These are phyloP conservation scores for Anthonomus grandis DNA, from an alignment of 1,140 invertebrate genomes.

Conservation along the genomic window DNA sequence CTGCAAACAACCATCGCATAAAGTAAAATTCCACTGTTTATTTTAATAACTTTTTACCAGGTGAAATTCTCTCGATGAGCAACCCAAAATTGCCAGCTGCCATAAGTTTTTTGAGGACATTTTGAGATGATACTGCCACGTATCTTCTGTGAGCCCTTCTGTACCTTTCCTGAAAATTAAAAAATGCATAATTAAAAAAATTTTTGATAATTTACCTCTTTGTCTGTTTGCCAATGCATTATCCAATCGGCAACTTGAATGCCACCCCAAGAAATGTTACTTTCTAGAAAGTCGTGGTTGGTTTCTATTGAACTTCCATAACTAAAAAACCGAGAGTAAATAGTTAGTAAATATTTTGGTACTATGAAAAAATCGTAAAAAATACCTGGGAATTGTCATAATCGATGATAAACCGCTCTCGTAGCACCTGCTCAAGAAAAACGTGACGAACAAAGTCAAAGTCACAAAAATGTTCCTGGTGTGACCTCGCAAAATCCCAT, in stretches of 20 bases:
- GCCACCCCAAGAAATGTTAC: conserved; percentile 8
- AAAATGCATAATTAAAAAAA: neutral
- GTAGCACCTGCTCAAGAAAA: conserved; percentile 5
- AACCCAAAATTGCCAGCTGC: conserved; percentile 1
- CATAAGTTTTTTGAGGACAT: neutral
- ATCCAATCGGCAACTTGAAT: conserved; percentile 7
- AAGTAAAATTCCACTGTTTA: neutral
- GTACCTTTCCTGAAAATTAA: neutral
- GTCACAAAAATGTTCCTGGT: neutral
- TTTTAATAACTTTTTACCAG: neutral
- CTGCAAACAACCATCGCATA: neutral
- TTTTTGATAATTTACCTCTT: neutral
- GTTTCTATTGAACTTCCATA: conserved; percentile 9
- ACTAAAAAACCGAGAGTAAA: too few relatives aligned
- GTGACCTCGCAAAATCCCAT: neutral
- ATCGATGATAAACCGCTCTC: conserved; percentile 12
- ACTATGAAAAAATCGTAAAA: too few relatives aligned
- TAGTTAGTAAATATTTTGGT: too few relatives aligned
- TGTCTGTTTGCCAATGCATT: conserved; percentile 3
- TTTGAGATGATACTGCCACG: neutral
- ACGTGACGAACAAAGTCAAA: neutral
- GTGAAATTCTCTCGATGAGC: conserved; percentile 2
- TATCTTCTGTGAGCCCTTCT: conserved; percentile 8
- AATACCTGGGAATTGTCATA: conserved; percentile 11
- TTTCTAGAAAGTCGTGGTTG: neutral